Evolutionary conservation across 1,140 invertebrate species (phyloP).

Genomic region (Calephelis virginiensis): DNA sequence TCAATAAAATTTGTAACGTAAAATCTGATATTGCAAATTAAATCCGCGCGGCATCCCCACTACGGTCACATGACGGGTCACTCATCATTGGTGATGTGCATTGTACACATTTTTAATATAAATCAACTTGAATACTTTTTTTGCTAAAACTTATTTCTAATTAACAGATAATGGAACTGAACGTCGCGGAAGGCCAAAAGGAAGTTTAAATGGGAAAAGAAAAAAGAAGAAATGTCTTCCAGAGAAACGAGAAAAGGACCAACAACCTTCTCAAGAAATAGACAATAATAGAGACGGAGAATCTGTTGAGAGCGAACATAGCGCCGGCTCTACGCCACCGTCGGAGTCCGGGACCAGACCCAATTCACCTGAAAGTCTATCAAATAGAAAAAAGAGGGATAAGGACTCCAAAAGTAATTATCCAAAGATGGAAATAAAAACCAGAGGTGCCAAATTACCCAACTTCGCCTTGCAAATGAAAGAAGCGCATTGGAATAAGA

Average conservation of each 20-base stretch:
- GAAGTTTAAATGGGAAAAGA: slow-evolving; percentile 74
- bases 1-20: too few species aligned
- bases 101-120: too few species aligned
- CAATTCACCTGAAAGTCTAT: slow-evolving; percentile 74
- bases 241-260: slow-evolving; percentile 72
- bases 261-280: slow-evolving; percentile 65
- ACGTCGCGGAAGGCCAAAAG: slow-evolving; percentile 80
- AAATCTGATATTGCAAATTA: too few species aligned
- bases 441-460: slow-evolving; percentile 81
- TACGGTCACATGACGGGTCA: too few species aligned
- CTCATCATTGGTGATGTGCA: too few species aligned
- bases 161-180: slow-evolving; percentile 70
- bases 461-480: slow-evolving; percentile 79
- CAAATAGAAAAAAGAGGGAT: slow-evolving; percentile 71
- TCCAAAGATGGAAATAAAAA: slow-evolving; percentile 79
- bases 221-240: slow-evolving; percentile 69
- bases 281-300: slow-evolving; percentile 69
- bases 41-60: too few species aligned
- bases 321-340: slow-evolving; percentile 63
- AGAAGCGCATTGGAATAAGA: slow-evolving; percentile 73
- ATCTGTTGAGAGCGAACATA: slow-evolving; percentile 66
- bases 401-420: slow-evolving; percentile 54
- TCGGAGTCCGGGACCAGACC: slow-evolving; percentile 65
- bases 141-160: neutral
- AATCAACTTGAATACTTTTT: too few species aligned